phyloP scores from a whole-genome alignment of 2,113 vertebrate species.

The Gobius niger region DNA sequence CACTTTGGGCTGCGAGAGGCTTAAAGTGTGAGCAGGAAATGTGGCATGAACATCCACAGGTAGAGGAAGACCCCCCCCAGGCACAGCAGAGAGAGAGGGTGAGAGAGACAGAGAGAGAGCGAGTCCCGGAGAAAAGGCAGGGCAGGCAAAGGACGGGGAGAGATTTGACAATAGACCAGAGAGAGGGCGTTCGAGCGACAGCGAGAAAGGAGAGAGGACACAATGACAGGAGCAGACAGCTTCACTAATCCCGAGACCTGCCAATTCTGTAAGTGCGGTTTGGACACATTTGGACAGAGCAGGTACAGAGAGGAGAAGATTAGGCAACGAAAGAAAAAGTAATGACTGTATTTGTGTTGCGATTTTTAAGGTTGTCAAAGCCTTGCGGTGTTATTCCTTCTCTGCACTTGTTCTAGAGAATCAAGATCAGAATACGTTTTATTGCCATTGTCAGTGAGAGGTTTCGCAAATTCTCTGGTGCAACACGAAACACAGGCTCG shows the following conservation, averaged over 20 bases:
- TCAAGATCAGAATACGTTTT: too few species aligned
- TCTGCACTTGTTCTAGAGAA: too few species aligned
- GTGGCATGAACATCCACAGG: slow-evolving; percentile 41
- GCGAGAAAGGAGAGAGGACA: slow-evolving; percentile 29
- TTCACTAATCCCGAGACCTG: slow-evolving; percentile 19
- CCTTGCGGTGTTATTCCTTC: too few species aligned
- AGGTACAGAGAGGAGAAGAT: neutral
- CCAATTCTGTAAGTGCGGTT: neutral
- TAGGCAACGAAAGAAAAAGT: too few species aligned
- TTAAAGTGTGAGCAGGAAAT: slow-evolving; percentile 35
- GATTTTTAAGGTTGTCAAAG: too few species aligned
- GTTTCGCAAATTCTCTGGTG: too few species aligned
- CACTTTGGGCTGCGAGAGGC: slow-evolving; percentile 29
- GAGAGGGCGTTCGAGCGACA: too few species aligned
- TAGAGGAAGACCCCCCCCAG: slow-evolving; percentile 22
- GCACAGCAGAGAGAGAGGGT: neutral
- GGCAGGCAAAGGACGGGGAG: neutral
- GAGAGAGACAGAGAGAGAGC: neutral
- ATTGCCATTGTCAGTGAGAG: too few species aligned
- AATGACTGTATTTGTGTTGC: too few species aligned
- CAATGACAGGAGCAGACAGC: slow-evolving; percentile 37
- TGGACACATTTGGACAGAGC: neutral
- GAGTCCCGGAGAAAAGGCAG: slow-evolving; percentile 17
- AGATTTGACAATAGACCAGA: slow-evolving; percentile 33
- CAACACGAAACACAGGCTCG: too few species aligned